Evolutionary conservation across 1,140 invertebrate genomes (phyloP).

Genomic region (Cydia splendana): DNA sequence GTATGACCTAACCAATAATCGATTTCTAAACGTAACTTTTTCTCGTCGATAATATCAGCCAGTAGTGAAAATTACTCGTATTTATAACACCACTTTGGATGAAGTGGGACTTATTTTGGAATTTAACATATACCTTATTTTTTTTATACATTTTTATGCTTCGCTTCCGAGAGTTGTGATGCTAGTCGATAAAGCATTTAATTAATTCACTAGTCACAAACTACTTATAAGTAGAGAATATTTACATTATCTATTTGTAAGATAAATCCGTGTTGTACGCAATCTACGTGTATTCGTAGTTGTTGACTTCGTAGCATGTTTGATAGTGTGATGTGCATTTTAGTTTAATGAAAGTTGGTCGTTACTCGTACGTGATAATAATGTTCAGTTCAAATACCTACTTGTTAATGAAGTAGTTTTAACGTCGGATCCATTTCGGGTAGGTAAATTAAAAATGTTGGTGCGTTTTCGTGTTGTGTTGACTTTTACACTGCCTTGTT

Average conservation of each 20-base stretch:
- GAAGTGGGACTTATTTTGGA: constrained; percentile 39
- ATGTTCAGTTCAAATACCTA: constrained; percentile 18
- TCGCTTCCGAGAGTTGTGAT: constrained; percentile 44
- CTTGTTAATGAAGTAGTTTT: constrained; percentile 8
- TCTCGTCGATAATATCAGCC: constrained; percentile 43
- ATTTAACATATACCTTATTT: constrained; percentile 42
- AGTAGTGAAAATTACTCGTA: constrained; percentile 42
- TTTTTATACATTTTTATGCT: constrained; percentile 48
- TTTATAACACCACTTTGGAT: constrained; percentile 17
- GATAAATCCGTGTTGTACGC: constrained; percentile 30
- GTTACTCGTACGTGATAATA: constrained; percentile 8
- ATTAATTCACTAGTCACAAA: constrained; percentile 32
- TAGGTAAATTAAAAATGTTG: constrained; percentile 25
- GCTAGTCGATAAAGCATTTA: constrained; percentile 47
- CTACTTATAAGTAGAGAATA: constrained; percentile 35
- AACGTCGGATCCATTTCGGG: background rate
- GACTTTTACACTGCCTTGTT: constrained; percentile 27
- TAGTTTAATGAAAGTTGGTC: constrained; percentile 6
- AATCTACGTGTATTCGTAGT: constrained; percentile 23
- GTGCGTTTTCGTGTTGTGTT: constrained; percentile 22
- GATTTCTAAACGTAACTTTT: background rate
- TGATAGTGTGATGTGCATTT: constrained; percentile 34
- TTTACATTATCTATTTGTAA: constrained; percentile 35
- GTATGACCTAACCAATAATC: background rate
- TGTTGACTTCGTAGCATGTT: constrained; percentile 35